These are phyloP conservation scores for Pachyuromys duprasi DNA, from an alignment of 2,797 vertebrate genomes.

Conservation along the genomic window DNA sequence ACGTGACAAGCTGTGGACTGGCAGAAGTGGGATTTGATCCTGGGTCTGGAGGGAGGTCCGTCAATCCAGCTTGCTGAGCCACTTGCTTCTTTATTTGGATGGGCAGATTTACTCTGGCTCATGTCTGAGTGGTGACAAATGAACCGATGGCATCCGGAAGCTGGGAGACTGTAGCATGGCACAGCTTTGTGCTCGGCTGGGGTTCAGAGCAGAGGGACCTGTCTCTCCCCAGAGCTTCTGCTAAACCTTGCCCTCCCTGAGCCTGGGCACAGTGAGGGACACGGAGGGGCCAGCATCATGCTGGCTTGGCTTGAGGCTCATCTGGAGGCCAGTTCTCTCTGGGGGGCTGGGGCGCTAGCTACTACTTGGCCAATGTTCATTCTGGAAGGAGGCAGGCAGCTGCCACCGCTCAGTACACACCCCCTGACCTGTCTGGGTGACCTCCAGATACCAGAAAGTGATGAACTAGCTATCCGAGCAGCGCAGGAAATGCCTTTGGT, in stretches of 20 bases:
- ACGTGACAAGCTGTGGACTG: background rate
- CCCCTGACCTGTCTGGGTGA: background rate
- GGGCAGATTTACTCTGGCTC: background rate
- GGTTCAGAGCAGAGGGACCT: background rate
- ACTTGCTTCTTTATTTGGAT: background rate
- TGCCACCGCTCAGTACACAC: background rate
- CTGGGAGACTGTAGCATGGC: background rate
- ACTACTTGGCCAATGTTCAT: background rate
- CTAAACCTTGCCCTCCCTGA: background rate
- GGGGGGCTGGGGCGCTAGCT: background rate
- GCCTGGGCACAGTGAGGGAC: background rate
- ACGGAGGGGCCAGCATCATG: background rate
- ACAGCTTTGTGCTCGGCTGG: background rate
- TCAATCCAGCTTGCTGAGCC: background rate
- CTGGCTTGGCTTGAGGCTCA: background rate
- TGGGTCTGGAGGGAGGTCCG: background rate
- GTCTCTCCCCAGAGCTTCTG: background rate
- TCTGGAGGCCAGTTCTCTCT: background rate
- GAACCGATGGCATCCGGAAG: background rate
- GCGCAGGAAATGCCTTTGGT: conserved; percentile 46
- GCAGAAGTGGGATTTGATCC: conserved; percentile 8
- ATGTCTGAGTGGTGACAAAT: background rate
- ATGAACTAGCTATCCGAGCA: background rate
- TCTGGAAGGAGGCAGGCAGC: conserved; percentile 37
- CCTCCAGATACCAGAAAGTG: conserved; percentile 25